phyloP scores from a whole-genome alignment of 2,113 vertebrate genomes.

The Cardinalis cardinalis region DNA sequence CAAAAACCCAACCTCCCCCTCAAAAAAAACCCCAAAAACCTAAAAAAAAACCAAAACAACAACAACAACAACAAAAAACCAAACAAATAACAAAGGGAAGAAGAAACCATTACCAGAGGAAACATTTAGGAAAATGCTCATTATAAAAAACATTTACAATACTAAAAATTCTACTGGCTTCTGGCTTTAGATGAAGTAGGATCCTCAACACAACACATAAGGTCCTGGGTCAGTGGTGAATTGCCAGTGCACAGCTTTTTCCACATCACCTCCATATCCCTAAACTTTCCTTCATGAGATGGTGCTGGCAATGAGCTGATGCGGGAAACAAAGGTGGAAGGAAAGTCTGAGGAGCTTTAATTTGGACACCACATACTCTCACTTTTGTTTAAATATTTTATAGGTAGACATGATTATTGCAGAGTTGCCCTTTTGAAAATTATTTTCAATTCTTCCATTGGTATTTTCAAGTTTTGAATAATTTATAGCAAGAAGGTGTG shows the following conservation, averaged over 20 bases:
- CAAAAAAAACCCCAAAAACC: too few relatives aligned
- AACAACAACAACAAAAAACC: too few relatives aligned
- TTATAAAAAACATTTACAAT: background rate
- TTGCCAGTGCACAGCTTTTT: background rate
- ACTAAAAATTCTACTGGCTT: background rate
- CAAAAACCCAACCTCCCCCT: too few relatives aligned
- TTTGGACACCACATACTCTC: background rate
- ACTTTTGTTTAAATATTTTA: accelerated
- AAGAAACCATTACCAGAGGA: background rate
- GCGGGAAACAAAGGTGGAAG: background rate
- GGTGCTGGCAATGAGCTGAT: background rate
- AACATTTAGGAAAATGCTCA: background rate
- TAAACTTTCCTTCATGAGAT: background rate
- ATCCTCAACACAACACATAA: background rate
- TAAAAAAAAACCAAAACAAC: too few relatives aligned
- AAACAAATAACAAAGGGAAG: background rate
- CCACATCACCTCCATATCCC: background rate
- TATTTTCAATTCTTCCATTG: background rate
- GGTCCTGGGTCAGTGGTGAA: background rate
- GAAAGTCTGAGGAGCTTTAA: background rate
- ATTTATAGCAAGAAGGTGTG: background rate
- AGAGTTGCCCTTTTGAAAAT: background rate
- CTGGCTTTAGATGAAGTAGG: background rate
- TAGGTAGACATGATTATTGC: background rate
- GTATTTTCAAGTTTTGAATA: background rate